phyloP scores from a whole-genome alignment of 37 sponge, comb jelly and placozoan genomes.

The Cliona cf. orientalis region DNA sequence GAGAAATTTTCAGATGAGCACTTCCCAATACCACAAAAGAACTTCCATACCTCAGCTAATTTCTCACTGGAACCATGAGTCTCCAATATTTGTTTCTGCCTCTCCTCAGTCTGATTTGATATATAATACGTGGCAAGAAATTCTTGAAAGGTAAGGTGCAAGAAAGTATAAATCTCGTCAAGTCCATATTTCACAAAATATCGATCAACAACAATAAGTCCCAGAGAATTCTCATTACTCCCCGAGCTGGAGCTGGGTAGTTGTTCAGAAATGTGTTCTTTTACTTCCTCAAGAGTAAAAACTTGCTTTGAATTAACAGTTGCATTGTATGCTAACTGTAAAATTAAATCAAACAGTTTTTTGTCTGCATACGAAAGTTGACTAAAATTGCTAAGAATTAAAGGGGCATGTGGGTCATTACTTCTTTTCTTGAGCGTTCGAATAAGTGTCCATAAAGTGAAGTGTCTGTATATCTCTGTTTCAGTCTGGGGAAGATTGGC shows the following conservation, averaged over 20 bases:
- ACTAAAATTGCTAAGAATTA: neutral
- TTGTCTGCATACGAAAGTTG: neutral
- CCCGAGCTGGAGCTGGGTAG: neutral
- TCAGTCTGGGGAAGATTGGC: constrained; percentile 17
- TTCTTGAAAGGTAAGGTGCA: constrained; percentile 32
- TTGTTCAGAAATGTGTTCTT: neutral
- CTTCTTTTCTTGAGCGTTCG: neutral
- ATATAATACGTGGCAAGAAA: constrained; percentile 33
- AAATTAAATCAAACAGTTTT: constrained; percentile 1
- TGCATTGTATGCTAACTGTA: constrained; percentile 1
- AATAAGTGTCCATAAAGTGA: neutral
- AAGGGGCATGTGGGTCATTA: neutral
- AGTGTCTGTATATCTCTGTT: constrained; percentile 24
- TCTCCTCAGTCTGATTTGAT: neutral
- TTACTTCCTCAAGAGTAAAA: neutral
- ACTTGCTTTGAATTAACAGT: neutral
- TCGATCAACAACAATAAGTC: constrained; percentile 7
- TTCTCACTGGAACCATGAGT: neutral
- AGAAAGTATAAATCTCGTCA: constrained; percentile 10
- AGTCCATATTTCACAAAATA: neutral
- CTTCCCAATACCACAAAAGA: constrained; percentile 24
- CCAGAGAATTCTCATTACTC: neutral
- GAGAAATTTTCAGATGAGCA: too few species aligned
- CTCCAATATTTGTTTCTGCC: neutral
- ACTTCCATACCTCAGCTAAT: constrained; percentile 28